Base-by-base conservation (phyloP, 2,797 vertebrate genomes). In the Clarias pachynema region DNA sequence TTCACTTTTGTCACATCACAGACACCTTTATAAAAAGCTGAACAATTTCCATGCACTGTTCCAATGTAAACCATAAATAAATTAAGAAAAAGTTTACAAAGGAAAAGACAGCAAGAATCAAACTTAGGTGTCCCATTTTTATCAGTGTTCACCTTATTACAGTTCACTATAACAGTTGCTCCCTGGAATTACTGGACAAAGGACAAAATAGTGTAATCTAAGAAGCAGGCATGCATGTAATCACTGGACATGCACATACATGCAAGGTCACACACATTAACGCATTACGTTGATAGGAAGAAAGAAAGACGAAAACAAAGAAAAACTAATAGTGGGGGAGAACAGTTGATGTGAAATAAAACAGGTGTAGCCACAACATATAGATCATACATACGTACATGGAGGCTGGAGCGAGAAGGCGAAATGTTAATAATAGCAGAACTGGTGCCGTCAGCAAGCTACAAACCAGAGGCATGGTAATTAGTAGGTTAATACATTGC, bases 351-450 rank as follows among this genome's bases (percentile, higher is more conserved):
- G 49, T 53, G 49, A 53, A 53, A 53, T 53, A 53, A 14, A 53
- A 53, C 49, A 53, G 53, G 12, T 59, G 34, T 75, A 63, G 24
- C 77, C 44, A 84, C 56, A 63, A 87, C 75, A 85, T 78, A 66
- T 86, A 84, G 16, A 37, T 80, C 22, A 82, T 80, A 60, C 53
- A 70, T 95, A 96, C 95, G 95, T 94, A 96, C 95, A 92, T 95
- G 92, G 29, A 95, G 92, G 88, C 95, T 95, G 93, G 92, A 91
- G 73, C 83, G 91, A 93, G 94, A 94, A 88, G 91, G 34, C n/a
- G 94, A 95, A 87, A 95, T 93, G 91, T 95, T 95, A 95, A 95
- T 95, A 89, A 95, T 93, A 89, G 94, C 93, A 65, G 94, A 95
- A 68, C 89, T 81, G 90, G 90, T 88, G 88, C 94, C 94, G 59